phyloP scores from a whole-genome alignment of 2,888 invertebrate genomes.

The Lepidocyrtoides sp. region DNA sequence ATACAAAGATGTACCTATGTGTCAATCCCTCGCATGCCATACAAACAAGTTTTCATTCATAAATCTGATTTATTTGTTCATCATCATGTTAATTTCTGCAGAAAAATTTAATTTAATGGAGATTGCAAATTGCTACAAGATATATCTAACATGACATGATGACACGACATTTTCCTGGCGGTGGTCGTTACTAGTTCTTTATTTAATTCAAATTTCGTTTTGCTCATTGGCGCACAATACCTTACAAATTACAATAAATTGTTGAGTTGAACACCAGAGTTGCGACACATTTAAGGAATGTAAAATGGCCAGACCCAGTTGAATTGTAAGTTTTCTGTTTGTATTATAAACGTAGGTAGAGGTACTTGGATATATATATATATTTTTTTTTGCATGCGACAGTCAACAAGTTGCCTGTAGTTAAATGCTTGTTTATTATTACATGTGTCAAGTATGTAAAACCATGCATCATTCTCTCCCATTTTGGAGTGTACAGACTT shows the following conservation, averaged over 20 bases:
- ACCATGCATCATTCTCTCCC: background rate
- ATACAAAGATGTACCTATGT: background rate
- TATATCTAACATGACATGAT: constrained; percentile 69
- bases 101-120: constrained; percentile 66
- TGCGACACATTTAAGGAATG: constrained; percentile 48
- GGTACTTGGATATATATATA: background rate
- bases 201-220: constrained; percentile 47
- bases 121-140: constrained; percentile 64
- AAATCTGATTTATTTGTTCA: constrained; percentile 76
- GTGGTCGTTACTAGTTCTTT: constrained; percentile 13
- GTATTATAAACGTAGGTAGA: background rate
- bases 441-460: background rate
- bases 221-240: constrained; percentile 18
- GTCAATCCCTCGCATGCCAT: constrained; percentile 65
- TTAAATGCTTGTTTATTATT: constrained; percentile 9
- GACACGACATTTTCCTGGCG: constrained; percentile 56
- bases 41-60: constrained; percentile 75
- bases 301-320: constrained; percentile 35
- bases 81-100: constrained; percentile 54
- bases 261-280: background rate
- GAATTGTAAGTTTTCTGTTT: constrained; percentile 13
- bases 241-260: constrained; percentile 51
- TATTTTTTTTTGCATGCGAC: too few relatives aligned
- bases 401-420: constrained; percentile 20
- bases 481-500: background rate